Conservation (phyloP, 1,140 invertebrate genomes). For the Sitophilus oryzae region DNA sequence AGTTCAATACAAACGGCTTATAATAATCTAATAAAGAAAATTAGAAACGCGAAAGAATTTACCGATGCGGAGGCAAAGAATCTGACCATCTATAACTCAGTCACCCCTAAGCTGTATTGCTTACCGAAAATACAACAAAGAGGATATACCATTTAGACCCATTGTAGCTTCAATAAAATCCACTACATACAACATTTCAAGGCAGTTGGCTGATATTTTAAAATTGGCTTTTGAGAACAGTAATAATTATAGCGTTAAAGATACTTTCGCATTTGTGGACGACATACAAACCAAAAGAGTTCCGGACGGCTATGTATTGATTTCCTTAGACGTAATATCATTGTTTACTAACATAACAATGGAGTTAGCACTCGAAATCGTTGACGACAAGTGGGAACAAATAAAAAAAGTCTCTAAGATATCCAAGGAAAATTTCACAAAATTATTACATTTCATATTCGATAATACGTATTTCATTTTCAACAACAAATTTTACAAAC, state of each 20-base stretch:
- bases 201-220: background rate
- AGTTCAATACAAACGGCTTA: background rate
- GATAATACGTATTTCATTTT: conserved; percentile 7
- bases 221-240: background rate
- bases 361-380: conserved; percentile 1
- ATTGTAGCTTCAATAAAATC: background rate
- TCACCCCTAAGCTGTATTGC: background rate
- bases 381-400: background rate
- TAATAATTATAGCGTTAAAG: background rate
- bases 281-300: no score
- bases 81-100: background rate
- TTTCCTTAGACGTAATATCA: conserved; percentile 8
- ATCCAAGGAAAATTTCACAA: background rate
- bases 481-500: conserved; percentile 6
- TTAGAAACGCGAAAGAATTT: background rate
- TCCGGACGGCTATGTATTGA: no score
- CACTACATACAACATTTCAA: background rate
- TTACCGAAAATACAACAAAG: no score
- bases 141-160: background rate
- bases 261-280: background rate
- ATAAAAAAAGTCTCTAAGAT: background rate
- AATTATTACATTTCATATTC: conserved; percentile 2
- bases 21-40: background rate
- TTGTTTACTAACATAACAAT: conserved; percentile 9
- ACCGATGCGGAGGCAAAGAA: background rate